These are phyloP conservation scores for Limenitis camilla DNA, from an alignment of 2,888 invertebrate species.

Conservation along the genomic window DNA sequence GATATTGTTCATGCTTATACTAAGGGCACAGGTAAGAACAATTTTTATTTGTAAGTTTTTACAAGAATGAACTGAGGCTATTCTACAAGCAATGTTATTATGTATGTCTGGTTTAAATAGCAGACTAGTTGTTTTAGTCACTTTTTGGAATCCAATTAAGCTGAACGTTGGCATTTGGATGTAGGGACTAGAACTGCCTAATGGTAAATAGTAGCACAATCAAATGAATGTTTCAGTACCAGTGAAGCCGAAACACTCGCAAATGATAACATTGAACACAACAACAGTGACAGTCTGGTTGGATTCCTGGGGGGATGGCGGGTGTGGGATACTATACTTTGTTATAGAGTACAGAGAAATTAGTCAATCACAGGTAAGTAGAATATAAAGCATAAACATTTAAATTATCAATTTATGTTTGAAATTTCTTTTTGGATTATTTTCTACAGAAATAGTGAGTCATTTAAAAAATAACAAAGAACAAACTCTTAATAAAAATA, in stretches of 20 bases:
- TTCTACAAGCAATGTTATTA: background rate
- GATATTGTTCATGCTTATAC: conserved; percentile 90
- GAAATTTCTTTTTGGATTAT: too few species aligned
- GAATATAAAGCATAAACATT: too few species aligned
- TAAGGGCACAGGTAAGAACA: conserved; percentile 79
- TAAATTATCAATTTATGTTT: too few species aligned
- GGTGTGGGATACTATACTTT: conserved; percentile 90
- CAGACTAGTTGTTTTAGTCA: too few species aligned
- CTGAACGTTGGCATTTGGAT: too few species aligned
- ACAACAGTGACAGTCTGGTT: conserved; percentile 90
- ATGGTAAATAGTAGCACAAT: background rate
- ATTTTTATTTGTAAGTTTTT: background rate
- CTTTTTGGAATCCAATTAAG: too few species aligned
- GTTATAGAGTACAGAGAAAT: conserved; percentile 85
- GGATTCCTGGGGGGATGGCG: conserved; percentile 92
- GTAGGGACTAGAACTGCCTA: too few species aligned
- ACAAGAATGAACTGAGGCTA: background rate
- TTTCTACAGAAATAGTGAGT: too few species aligned
- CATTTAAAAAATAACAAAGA: too few species aligned
- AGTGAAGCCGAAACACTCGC: conserved; percentile 85
- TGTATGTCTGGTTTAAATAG: too few species aligned
- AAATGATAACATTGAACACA: conserved; percentile 88
- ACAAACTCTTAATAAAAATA: too few species aligned
- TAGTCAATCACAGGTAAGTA: conserved; percentile 57
- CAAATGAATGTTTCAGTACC: conserved; percentile 71